Evolutionary conservation across 2,888 invertebrate species (phyloP), one percentile per base, ranked within the genome.

Genomic region (Perithous albicinctus): DNA sequence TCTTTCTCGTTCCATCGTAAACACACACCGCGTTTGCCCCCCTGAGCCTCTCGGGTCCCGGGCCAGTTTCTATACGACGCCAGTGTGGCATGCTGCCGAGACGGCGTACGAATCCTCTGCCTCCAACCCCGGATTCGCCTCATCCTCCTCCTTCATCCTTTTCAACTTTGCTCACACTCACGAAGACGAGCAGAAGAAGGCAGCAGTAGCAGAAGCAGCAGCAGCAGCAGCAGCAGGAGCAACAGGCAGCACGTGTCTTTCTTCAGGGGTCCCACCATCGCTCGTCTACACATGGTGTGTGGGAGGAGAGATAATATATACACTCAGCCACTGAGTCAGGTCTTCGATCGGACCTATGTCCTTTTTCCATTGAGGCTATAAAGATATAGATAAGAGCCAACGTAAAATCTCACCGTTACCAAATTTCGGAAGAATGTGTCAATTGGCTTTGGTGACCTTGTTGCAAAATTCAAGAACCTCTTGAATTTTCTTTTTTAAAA

Each of bases 201-300:
- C n/a, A n/a, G n/a, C n/a, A n/a, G n/a, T n/a, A n/a, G n/a, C n/a
- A n/a, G n/a, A n/a, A n/a, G n/a, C n/a, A n/a, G n/a, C n/a, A n/a
- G n/a, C n/a, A n/a, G n/a, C n/a, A n/a, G n/a, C n/a, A 48, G 80
- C 54, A 67, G 63, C 85, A 86, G 88, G 88, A 88, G 88, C 88
- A 88, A 88, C 88, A 88, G 88, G 88, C 88, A 83, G 86, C 84
- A 85, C 85, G 82, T 84, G 86, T 88, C 82, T 76, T 80, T 70
- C 78, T 75, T 82, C 76, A n/a, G 46, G 80, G 82, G 69, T 67
- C 83, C 64, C 29, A 35, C 29, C 70, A 15, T 32, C 46, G 7
- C 48, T 12, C 51, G 35, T 54, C 46, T 59, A 43, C 56, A 64
- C 64, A 64, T 63, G 63, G n/a, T n/a, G n/a, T n/a, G n/a, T n/a